Percentiles rank a stretch among this genome's conserved stretches.
Evolutionary conservation across 2,888 invertebrate species (phyloP).

Genomic region (Boloria euphrosyne): DNA sequence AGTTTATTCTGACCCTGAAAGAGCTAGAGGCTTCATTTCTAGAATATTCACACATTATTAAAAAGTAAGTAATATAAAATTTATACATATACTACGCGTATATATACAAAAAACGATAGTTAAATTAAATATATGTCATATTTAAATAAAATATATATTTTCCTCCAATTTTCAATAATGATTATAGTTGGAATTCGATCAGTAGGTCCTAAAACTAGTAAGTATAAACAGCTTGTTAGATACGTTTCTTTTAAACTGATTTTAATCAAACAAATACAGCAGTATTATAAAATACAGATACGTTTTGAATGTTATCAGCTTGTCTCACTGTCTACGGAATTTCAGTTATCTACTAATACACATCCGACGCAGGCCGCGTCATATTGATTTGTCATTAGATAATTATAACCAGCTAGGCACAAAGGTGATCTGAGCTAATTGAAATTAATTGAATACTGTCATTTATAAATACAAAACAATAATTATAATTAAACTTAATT

Average conservation of each 20-base stretch:
- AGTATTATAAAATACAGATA: conserved; percentile 21
- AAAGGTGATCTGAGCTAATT: conserved; percentile 31
- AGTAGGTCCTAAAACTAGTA: too few species aligned
- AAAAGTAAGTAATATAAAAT: too few species aligned
- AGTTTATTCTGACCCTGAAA: too few species aligned
- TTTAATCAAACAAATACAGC: conserved; percentile 20
- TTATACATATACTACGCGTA: too few species aligned
- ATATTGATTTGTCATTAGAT: conserved; percentile 39
- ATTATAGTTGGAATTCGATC: too few species aligned
- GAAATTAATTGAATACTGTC: conserved; percentile 21
- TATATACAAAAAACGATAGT: too few species aligned
- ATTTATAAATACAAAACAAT: too few species aligned
- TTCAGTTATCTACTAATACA: conserved; percentile 36
- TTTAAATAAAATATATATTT: too few species aligned
- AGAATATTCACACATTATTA: too few species aligned
- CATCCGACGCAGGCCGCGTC: conserved; percentile 25
- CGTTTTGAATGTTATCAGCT: conserved; percentile 35
- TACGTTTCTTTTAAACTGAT: conserved; percentile 13
- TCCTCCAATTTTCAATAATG: too few species aligned
- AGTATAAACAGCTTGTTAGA: not conserved
- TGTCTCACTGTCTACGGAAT: conserved; percentile 42
- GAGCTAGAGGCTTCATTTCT: too few species aligned
- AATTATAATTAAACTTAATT: not conserved
- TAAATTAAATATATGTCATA: too few species aligned
- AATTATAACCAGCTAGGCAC: conserved; percentile 22